Percentiles rank a stretch among this genome's conserved stretches.
These are phyloP conservation scores for Neolamprologus toae DNA, from an alignment of 2,113 vertebrate species.

Conservation along the genomic window DNA sequence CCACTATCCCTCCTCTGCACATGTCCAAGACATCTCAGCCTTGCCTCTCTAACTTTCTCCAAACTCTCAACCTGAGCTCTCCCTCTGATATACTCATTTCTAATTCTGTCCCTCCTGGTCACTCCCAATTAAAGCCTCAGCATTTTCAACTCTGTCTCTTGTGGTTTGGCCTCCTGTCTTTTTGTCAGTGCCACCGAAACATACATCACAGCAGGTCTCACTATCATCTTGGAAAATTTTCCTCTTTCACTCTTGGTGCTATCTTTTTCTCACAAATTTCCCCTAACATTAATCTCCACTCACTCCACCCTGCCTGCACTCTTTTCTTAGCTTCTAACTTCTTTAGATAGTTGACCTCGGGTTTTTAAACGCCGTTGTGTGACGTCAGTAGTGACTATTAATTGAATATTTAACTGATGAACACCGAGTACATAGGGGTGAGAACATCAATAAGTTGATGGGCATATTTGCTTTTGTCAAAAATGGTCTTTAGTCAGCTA, in stretches of 20 bases:
- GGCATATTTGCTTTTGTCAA: not conserved
- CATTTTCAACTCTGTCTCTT: not conserved
- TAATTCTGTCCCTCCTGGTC: not conserved
- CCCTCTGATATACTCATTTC: not conserved
- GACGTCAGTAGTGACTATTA: not conserved
- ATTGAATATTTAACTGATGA: not conserved
- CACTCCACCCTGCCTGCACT: not conserved
- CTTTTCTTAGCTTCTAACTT: not conserved
- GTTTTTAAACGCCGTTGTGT: not conserved
- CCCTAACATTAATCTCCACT: not conserved
- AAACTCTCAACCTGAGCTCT: not conserved
- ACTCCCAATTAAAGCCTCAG: not conserved
- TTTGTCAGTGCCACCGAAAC: not conserved
- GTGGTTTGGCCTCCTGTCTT: not conserved
- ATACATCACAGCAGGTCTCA: not conserved
- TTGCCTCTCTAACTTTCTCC: not conserved
- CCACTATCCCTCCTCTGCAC: not conserved
- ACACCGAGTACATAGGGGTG: not conserved
- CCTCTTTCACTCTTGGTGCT: not conserved
- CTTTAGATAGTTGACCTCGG: not conserved
- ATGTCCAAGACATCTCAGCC: not conserved
- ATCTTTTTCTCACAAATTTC: not conserved
- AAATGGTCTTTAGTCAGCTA: not conserved
- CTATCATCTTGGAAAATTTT: not conserved
- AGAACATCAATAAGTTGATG: not conserved